Evolutionary conservation across 2,113 vertebrate species (phyloP).

Genomic region (Psettodes erumei): DNA sequence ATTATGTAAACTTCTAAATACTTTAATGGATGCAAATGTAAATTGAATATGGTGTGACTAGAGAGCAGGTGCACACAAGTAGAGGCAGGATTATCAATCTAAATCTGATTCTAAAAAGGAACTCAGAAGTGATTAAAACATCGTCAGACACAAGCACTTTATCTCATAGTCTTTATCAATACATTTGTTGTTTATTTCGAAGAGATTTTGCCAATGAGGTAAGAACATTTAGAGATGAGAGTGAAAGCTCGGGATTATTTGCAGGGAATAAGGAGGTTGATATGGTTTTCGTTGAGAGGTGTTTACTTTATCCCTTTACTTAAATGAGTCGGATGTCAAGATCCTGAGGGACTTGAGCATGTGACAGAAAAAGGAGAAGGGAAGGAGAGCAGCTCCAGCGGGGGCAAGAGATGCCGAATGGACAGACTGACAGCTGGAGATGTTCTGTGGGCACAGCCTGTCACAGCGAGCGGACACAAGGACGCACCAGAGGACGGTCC

Average conservation of each 20-base stretch:
- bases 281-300: background rate
- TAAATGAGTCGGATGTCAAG: slow-evolving; percentile 47
- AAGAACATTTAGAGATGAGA: slow-evolving; percentile 22
- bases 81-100: slow-evolving; percentile 43
- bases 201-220: slow-evolving; percentile 21
- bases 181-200: slow-evolving; percentile 43
- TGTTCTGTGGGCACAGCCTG: slow-evolving; percentile 19
- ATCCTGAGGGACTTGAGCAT: slow-evolving; percentile 11
- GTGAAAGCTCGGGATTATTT: slow-evolving; percentile 19
- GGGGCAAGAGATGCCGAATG: slow-evolving; percentile 55
- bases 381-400: slow-evolving; percentile 4
- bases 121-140: slow-evolving; percentile 57
- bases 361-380: background rate
- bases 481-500: slow-evolving; percentile 1
- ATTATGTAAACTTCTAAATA: slow-evolving; percentile 58
- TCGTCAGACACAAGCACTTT: slow-evolving; percentile 34
- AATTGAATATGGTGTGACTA: slow-evolving; percentile 45
- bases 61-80: slow-evolving; percentile 20
- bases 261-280: slow-evolving; percentile 6
- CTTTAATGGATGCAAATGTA: slow-evolving; percentile 40
- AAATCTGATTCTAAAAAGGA: slow-evolving; percentile 33
- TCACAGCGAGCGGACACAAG: background rate
- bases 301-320: slow-evolving; percentile 46
- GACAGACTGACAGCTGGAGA: slow-evolving; percentile 45
- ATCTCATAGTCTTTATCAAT: slow-evolving; percentile 17